Evolutionary conservation across 2,888 invertebrate genomes (phyloP), one percentile per base, ranked within the genome.

Genomic region (Drosophila pseudotakahashii): DNA sequence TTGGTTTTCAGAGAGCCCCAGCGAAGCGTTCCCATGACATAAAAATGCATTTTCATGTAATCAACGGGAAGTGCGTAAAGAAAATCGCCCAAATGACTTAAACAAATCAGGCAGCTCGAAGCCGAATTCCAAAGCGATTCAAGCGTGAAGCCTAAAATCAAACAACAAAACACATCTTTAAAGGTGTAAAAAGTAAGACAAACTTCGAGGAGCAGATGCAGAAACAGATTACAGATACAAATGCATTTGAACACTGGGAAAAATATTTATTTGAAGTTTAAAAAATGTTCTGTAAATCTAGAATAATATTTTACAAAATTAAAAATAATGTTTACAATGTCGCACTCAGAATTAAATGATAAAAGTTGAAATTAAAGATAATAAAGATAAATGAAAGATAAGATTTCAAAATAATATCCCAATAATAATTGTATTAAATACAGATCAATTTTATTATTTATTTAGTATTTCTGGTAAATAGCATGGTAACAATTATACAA

Each of bases 111-210:
- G 41, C 54, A 66, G 66, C 45, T 58, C 23, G 41, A 62, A 44
- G 34, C 37, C 44, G 70, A 54, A 54, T 51, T 48, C 23, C 36
- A 36, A 36, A 62, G 61, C 57, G 64, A 72, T 72, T 71, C 78
- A 74, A 73, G 73, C 81, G 72, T 70, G 68, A 63, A 76, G 76
- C 67, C 69, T 70, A 68, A 75, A 77, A 78, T 72, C 73, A 73
- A 87, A 78, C 69, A 70, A 72, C 47, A 63, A 66, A 68, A 68
- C 71, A 73, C 30, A 64, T 66, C 57, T 77, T 69, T 78, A 81
- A 74, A 87, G 90, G 90, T 89, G 89, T 90, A 82, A 90, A 89
- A 88, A 84, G 72, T 76, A 80, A 89, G 78, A 77, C 79, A 87
- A 89, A 84, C 89, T 82, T 34, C 36, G 67, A 60, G 45, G 61